A percentile compares a stretch with the other conserved stretches of the same genome.
Conservation (phyloP, 1,140 invertebrate genomes). For the Drosophila jambulina region DNA sequence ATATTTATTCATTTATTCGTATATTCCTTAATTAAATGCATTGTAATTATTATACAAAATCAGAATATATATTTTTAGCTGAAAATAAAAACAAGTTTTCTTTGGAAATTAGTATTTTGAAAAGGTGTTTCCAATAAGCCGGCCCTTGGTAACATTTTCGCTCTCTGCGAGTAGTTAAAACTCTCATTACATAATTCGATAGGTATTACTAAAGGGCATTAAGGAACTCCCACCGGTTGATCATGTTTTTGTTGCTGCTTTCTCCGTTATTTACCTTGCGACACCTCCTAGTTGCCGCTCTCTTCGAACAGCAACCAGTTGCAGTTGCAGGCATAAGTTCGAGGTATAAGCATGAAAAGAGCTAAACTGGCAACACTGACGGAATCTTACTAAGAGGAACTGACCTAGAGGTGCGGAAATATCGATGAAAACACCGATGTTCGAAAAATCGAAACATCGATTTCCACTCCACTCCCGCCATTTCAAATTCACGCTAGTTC, state of each 20-base stretch:
- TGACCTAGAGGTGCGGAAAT: too few relatives aligned
- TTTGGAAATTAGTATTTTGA: neutral
- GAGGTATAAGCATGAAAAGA: too few relatives aligned
- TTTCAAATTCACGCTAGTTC: too few relatives aligned
- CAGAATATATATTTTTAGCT: neutral
- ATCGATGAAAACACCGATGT: too few relatives aligned
- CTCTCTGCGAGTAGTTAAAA: neutral
- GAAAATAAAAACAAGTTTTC: too few relatives aligned
- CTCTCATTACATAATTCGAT: conserved; percentile 7
- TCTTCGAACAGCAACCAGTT: neutral
- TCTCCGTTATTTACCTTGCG: conserved; percentile 25
- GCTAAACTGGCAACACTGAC: too few relatives aligned
- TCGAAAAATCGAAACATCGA: too few relatives aligned
- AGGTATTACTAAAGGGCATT: conserved; percentile 6
- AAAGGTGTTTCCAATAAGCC: neutral
- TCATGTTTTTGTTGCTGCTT: conserved; percentile 38
- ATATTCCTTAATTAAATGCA: neutral
- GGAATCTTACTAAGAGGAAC: too few relatives aligned
- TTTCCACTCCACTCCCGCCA: too few relatives aligned
- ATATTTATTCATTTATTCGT: neutral
- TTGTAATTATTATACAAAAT: neutral
- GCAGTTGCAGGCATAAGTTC: neutral
- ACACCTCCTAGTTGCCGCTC: conserved; percentile 7
- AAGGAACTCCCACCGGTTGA: conserved; percentile 36
- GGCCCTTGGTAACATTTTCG: neutral